Conservation (phyloP, 2,888 invertebrate species). For the Minunthozetes semirufus region DNA sequence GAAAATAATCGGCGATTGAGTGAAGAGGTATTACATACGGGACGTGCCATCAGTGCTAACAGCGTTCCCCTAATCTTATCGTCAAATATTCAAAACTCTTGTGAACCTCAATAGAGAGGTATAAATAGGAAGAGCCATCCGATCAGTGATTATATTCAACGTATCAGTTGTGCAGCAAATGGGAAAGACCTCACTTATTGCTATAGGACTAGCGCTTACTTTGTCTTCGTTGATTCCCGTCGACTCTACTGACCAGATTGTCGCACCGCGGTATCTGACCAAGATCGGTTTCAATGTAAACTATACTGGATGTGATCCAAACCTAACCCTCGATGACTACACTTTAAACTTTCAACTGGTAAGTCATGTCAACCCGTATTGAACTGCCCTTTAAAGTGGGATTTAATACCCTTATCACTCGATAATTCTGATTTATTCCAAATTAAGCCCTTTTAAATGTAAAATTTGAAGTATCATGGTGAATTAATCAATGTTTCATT, state of each 20-base stretch:
- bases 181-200: conserved; percentile 10
- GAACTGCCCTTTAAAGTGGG: too few relatives aligned
- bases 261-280: conserved; percentile 1
- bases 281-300: neutral
- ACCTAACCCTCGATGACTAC: neutral
- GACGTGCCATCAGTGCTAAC: too few relatives aligned
- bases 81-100: too few relatives aligned
- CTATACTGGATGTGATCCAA: neutral
- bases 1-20: too few relatives aligned
- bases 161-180: conserved; percentile 4
- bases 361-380: too few relatives aligned
- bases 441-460: neutral
- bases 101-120: too few relatives aligned
- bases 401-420: too few relatives aligned
- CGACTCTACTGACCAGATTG: conserved; percentile 2
- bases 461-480: neutral
- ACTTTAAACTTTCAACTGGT: neutral
- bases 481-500: neutral
- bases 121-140: neutral
- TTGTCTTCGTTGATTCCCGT: conserved; percentile 28
- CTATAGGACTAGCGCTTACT: conserved; percentile 8
- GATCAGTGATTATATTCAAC: neutral
- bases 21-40: too few relatives aligned
- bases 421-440: neutral
- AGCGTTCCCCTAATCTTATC: too few relatives aligned